Base-by-base conservation (phyloP, 2,113 vertebrate species). In the Platycercus adscitus region DNA sequence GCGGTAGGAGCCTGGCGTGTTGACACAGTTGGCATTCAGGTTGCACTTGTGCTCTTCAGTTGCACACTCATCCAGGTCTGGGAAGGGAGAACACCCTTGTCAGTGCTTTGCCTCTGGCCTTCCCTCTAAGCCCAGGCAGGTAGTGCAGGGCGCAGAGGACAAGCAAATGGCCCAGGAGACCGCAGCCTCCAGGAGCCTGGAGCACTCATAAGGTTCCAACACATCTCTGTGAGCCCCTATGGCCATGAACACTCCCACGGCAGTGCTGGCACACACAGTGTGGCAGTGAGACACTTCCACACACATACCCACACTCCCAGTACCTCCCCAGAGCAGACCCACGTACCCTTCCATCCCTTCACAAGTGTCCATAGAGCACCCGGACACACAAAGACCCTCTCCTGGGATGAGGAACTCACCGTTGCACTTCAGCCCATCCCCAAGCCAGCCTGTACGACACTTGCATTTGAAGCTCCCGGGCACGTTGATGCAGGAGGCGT, bases 391-490 rank as follows among this genome's bases (percentile, higher is more conserved):
- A 11, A 15, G 20, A 1, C 2, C 49, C 41, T 39, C 12, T 41
- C 23, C 58, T 4, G 43, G 29, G 33, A 10, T 2, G 25, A 10
- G 72, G 24, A 98, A 98, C 99, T 99, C 96, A 99, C 99, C 99
- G 0, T 98, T 96, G 96, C 99, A 99, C 91, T 98, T 98, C 88
- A 99, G 98, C 66, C 99, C 99, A 1, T 99, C 98, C 37, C 99
- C 99, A 3, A 98, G 92, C 99, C 99, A 99, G 81, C 99, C 99
- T 1, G 98, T 98, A 37, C 97, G 98, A 52, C 99, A 99, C 86
- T 99, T 99, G 97, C 99, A 99, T 82, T 99, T 98, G 96, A 99
- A 99, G 97, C 98, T 99, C 31, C 99, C 99, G 0, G 99, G 99
- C 43, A 99, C 69, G 20, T 99, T 99, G 97, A 99, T 97, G 85